Base-by-base conservation (phyloP, 2,888 invertebrate species). In the Drosophila buzzatii region DNA sequence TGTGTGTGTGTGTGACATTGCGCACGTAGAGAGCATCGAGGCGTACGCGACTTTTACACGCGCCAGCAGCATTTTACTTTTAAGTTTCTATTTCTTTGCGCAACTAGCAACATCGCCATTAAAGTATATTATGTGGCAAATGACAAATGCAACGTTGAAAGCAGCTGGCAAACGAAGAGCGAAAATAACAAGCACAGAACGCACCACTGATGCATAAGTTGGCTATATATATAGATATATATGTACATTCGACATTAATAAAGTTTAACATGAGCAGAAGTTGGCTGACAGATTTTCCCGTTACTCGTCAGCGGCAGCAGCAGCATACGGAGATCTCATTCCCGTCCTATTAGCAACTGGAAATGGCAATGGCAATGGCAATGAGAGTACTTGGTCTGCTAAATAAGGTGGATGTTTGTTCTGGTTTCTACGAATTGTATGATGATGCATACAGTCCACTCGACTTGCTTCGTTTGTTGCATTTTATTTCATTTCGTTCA, bases 31-130 rank as follows among this genome's bases (percentile, higher is more conserved):
- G 60, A 61, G 65, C 62, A 60, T 18, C 58, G 55, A 76, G 69
- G 65, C 77, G 85, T 65, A 89, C 75, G 89, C 81, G 70, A 78
- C 90, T 84, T 55, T 85, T 81, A 73, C 88, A 81, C 79, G 85
- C 75, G 52, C 70, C 52, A 57, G 64, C 60, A 72, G 55, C 70
- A 65, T 81, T 74, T 71, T 70, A 71, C 90, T 71, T 70, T 81
- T 74, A 73, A 78, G 72, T 76, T 81, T 73, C 47, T 51, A 58
- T 70, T 70, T 67, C n/a, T 57, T 65, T 61, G 12, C 58, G 20
- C 63, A 75, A 59, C 67, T 70, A 51, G 55, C 39, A 41, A 41
- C 51, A 63, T 65, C 61, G 55, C 63, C 70, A 79, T 85, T 76
- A 71, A 74, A 71, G 58, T 62, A 60, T 73, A 76, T 74, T 82